Percentiles rank a stretch among this genome's conserved stretches.
Conservation (phyloP, 1,140 invertebrate species). For the Argopecten irradians region DNA sequence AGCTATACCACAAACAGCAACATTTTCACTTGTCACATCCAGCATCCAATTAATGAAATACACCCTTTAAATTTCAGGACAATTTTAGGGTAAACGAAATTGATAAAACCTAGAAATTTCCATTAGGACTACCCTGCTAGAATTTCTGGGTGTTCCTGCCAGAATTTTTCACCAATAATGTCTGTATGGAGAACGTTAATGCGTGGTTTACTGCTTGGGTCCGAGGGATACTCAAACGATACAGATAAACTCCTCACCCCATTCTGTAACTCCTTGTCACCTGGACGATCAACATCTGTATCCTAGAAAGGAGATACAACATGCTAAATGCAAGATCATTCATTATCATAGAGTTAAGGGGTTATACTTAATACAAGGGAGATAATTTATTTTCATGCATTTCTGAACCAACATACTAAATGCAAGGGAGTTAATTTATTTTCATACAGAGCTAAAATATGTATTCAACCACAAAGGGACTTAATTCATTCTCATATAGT, state of each 20-base stretch:
- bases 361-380: too few relatives aligned
- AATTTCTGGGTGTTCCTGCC: constrained; percentile 85
- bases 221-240: constrained; percentile 33
- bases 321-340: too few relatives aligned
- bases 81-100: neutral
- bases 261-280: neutral
- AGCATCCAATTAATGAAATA: neutral
- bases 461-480: too few relatives aligned
- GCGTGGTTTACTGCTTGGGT: constrained; percentile 36
- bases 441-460: too few relatives aligned
- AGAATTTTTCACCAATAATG: constrained; percentile 91
- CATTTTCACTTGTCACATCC: neutral
- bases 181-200: constrained; percentile 79
- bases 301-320: neutral
- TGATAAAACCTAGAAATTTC: neutral
- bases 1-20: too few relatives aligned
- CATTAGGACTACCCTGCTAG: constrained; percentile 51
- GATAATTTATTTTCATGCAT: too few relatives aligned
- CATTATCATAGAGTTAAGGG: too few relatives aligned
- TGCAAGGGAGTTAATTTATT: too few relatives aligned
- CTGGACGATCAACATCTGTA: neutral
- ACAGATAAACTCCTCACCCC: neutral
- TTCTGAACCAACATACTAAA: too few relatives aligned
- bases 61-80: neutral
- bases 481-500: too few relatives aligned